These are phyloP conservation scores for Phaonia tiefii DNA, from an alignment of 2,888 invertebrate genomes.

Conservation along the genomic window DNA sequence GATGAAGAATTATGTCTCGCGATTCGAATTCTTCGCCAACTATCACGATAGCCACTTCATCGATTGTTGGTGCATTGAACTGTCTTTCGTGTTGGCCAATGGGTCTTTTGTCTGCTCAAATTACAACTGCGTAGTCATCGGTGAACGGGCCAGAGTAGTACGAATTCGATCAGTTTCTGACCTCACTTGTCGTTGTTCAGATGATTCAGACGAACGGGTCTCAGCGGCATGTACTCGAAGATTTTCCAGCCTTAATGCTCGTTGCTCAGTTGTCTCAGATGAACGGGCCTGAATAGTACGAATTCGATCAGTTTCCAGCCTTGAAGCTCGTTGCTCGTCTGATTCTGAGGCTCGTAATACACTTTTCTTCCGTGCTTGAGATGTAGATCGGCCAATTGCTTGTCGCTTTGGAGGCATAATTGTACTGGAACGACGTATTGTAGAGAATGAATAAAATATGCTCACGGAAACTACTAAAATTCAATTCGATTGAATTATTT, in stretches of 20 bases:
- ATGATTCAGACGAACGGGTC: not conserved
- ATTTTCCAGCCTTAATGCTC: slow-evolving; percentile 20
- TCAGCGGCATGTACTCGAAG: slow-evolving; percentile 21
- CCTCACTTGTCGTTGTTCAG: not conserved
- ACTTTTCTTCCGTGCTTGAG: slow-evolving; percentile 58
- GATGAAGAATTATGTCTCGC: slow-evolving; percentile 74
- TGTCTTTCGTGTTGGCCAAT: slow-evolving; percentile 71
- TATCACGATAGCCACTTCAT: slow-evolving; percentile 77
- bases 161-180: not conserved
- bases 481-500: no score
- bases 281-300: no score
- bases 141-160: slow-evolving; percentile 24
- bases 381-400: slow-evolving; percentile 55
- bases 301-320: no score
- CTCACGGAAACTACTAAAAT: no score
- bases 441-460: no score
- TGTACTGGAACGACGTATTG: not conserved
- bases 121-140: slow-evolving; percentile 75
- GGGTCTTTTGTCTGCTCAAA: slow-evolving; percentile 75
- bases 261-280: no score
- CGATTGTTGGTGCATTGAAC: slow-evolving; percentile 76
- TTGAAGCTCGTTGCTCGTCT: no score
- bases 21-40: slow-evolving; percentile 73
- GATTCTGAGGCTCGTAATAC: slow-evolving; percentile 46
- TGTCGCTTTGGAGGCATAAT: slow-evolving; percentile 38